phyloP scores from a whole-genome alignment of 1,140 invertebrate genomes.

The Arion vulgaris region DNA sequence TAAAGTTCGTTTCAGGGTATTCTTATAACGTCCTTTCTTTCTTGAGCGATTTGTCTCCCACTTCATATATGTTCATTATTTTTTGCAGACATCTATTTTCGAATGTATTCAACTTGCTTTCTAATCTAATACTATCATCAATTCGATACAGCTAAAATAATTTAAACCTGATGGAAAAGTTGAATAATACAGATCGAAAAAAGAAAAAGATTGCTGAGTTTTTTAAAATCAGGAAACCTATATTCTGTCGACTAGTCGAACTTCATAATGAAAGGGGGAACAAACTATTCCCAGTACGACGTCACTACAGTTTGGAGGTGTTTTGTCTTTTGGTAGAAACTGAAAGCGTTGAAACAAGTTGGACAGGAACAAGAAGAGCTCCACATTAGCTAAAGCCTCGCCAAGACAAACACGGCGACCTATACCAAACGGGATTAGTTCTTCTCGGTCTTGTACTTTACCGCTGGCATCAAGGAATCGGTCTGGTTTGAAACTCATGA shows the following conservation, averaged over 20 bases:
- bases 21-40: too few species aligned
- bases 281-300: background rate
- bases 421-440: constrained; percentile 17
- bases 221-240: too few species aligned
- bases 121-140: too few species aligned
- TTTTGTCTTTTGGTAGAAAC: constrained; percentile 72
- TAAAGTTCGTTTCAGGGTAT: too few species aligned
- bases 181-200: too few species aligned
- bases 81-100: too few species aligned
- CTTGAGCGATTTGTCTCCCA: too few species aligned
- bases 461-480: background rate
- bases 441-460: background rate
- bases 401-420: constrained; percentile 43
- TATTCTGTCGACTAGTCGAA: background rate
- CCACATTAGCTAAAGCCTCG: constrained; percentile 40
- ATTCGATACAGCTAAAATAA: too few species aligned
- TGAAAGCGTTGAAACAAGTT: constrained; percentile 42
- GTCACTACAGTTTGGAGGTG: background rate
- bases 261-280: background rate
- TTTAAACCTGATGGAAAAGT: too few species aligned
- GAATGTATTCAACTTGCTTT: too few species aligned
- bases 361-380: constrained; percentile 43
- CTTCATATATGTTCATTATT: too few species aligned
- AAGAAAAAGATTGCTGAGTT: too few species aligned
- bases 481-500: background rate